Evolutionary conservation across 1,140 invertebrate genomes (phyloP).

Genomic region (Brachionus sp.): DNA sequence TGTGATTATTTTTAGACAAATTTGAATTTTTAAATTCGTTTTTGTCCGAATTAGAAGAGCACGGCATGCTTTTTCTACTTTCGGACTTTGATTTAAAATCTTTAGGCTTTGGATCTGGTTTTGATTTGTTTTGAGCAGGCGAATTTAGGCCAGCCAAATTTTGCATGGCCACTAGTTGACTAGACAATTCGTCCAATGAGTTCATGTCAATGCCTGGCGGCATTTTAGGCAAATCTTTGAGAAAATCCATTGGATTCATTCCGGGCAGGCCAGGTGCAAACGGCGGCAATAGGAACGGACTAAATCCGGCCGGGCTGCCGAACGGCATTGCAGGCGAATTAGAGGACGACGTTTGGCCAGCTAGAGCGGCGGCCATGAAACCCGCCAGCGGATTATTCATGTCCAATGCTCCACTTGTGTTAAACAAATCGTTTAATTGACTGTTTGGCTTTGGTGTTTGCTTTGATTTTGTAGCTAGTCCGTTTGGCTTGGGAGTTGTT

Average conservation of each 20-base stretch:
- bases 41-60: not conserved
- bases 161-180: constrained; percentile 16
- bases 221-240: constrained; percentile 35
- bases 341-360: not conserved
- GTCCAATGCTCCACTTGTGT: not conserved
- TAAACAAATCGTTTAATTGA: constrained; percentile 15
- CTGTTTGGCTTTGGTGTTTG: not conserved
- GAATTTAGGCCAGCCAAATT: not conserved
- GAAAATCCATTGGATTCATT: not conserved
- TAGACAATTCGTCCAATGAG: constrained; percentile 20
- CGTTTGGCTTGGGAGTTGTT: constrained; percentile 1
- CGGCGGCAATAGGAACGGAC: constrained; percentile 16
- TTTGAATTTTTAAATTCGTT: not conserved
- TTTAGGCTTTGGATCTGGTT: not conserved
- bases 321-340: not conserved
- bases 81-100: not conserved
- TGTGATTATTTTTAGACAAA: not conserved
- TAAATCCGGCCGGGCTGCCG: not conserved
- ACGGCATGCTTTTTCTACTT: not conserved
- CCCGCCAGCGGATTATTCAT: constrained; percentile 8
- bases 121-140: not conserved
- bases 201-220: not conserved
- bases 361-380: constrained; percentile 27
- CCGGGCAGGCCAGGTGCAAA: not conserved
- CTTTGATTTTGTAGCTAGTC: not conserved